Base-by-base conservation (phyloP, 2,888 invertebrate genomes). In the Tridacna gigas region DNA sequence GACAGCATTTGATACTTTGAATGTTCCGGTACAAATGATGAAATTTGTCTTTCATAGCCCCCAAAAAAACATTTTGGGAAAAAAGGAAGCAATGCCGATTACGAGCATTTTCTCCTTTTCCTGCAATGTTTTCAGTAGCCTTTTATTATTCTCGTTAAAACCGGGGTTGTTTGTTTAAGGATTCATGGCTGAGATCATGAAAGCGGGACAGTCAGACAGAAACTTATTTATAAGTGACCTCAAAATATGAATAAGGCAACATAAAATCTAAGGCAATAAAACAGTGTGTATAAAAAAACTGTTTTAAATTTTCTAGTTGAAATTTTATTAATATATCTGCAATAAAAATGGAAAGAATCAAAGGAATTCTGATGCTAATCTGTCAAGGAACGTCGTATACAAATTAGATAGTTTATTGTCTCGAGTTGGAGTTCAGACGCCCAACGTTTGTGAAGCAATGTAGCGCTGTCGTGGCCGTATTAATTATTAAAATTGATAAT, bases 401-500 rank as follows among this genome's bases (percentile, higher is more conserved):
- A 71, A 37, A 71, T 71, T 25, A 51, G 71, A 71, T 51, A 51
- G 51, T 63, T 63, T 63, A 63, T 63, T 63, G 63, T 25, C 20
- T 56, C 18, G 37, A 4, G 37, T 37, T 37, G 2, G 37, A 37
- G 7, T 37, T 37, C 37, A 37, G 37, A 37, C 37, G 37, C 37
- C 37, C 37, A 65, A 65, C 65, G 28, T 26, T 65, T 65, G 65
- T 65, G 28, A 65, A 65, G 65, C 65, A 15, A 65, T 65, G 65
- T 26, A 15, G 65, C 25, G 28, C 65, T 65, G 65, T 65, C 65
- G 65, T 65, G 65, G 26, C 28, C 28, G 37, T 37, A 37, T 37
- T 87, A 83, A 87, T 87, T 87, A 87, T 85, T 84, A 85, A 85
- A 87, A 87, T 87, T 87, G 87, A 87, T 87, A 87, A 83, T 87